Evolutionary conservation across 2,113 vertebrate species (phyloP).

Genomic region (Dicaeum eximium): DNA sequence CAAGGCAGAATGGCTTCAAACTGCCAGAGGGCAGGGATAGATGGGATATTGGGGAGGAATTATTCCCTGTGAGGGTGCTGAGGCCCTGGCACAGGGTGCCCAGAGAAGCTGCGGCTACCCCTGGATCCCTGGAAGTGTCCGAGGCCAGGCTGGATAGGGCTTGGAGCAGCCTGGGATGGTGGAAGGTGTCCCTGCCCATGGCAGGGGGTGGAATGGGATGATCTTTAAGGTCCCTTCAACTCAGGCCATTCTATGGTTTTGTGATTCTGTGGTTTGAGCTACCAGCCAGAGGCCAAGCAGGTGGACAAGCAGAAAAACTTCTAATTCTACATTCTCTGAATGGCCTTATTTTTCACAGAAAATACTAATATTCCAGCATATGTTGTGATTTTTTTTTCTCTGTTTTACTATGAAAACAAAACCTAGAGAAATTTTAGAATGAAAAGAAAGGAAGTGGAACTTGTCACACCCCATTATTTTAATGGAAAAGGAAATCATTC

Average conservation of each 20-base stretch:
- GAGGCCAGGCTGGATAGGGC: rapidly evolving
- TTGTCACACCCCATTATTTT: not conserved
- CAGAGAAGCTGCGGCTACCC: not conserved
- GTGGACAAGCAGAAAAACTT: not conserved
- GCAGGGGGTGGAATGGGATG: rapidly evolving
- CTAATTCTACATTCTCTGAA: not conserved
- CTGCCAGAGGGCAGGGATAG: not conserved
- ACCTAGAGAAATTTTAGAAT: not conserved
- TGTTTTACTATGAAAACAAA: not conserved
- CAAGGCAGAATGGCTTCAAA: not conserved
- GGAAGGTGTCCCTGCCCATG: not conserved
- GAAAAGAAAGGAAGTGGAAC: not conserved
- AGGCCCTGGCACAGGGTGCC: not conserved
- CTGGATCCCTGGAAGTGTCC: not conserved
- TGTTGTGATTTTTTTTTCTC: not conserved
- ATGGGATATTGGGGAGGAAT: not conserved
- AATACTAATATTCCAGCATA: rapidly evolving
- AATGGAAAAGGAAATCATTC: not conserved
- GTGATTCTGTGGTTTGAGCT: not conserved
- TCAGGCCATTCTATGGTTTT: not conserved
- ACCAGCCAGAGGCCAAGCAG: not conserved
- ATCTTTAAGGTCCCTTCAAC: not conserved
- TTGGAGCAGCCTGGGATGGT: not conserved
- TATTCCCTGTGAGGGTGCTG: rapidly evolving
- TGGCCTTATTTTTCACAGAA: not conserved